Evolutionary conservation across 2,888 invertebrate genomes (phyloP).

Genomic region (Andrena flavipes): DNA sequence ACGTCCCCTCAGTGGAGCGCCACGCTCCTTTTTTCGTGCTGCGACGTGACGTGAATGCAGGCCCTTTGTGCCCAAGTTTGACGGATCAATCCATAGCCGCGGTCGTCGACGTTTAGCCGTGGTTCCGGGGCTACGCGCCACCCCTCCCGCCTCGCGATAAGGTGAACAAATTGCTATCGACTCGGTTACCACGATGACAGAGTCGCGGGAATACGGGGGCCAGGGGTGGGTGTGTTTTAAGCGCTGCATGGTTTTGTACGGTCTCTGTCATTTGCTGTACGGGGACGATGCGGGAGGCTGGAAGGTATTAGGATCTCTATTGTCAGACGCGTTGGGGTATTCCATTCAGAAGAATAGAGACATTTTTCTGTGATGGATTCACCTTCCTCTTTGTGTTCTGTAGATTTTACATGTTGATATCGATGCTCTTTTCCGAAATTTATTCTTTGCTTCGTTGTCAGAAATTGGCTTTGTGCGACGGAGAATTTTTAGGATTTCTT

Average conservation of each 20-base stretch:
- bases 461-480: too few species aligned
- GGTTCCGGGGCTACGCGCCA: constrained; percentile 36
- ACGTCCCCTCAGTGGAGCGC: neutral
- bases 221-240: constrained; percentile 9
- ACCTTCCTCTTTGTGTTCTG: too few species aligned
- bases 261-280: neutral
- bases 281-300: neutral
- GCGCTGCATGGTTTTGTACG: neutral
- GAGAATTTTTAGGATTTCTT: too few species aligned
- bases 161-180: constrained; percentile 42
- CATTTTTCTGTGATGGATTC: too few species aligned
- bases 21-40: constrained; percentile 31
- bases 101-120: constrained; percentile 57
- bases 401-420: too few species aligned
- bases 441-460: too few species aligned
- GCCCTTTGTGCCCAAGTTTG: constrained; percentile 71
- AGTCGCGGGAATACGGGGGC: neutral
- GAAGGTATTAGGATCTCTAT: neutral
- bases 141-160: constrained; percentile 25
- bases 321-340: too few species aligned
- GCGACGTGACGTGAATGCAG: constrained; percentile 68
- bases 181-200: constrained; percentile 4
- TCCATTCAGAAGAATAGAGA: too few species aligned
- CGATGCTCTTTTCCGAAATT: too few species aligned
- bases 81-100: constrained; percentile 70